phyloP scores from a whole-genome alignment of 2,113 vertebrate genomes.

The Oophaga pumilio region DNA sequence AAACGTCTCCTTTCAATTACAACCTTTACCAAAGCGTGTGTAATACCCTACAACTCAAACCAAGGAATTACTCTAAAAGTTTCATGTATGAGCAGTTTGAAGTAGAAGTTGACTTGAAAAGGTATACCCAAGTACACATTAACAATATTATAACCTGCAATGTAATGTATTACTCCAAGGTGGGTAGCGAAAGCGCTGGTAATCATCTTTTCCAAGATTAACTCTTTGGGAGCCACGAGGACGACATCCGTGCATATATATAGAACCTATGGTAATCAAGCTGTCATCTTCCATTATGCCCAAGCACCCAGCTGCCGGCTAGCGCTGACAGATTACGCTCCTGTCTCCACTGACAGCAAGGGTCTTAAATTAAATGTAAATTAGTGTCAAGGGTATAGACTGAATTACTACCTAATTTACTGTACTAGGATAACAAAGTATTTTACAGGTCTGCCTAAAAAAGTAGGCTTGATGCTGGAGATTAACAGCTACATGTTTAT shows the following conservation, averaged over 20 bases:
- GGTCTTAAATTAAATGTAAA: conserved; percentile 44
- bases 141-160: background rate
- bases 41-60: background rate
- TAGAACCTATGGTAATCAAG: conserved; percentile 14
- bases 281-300: conserved; percentile 40
- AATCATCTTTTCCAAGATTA: conserved; percentile 25
- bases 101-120: background rate
- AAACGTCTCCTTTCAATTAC: background rate
- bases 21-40: background rate
- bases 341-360: conserved; percentile 23
- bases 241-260: background rate
- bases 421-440: conserved; percentile 44
- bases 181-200: background rate
- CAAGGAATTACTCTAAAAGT: background rate
- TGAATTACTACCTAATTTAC: conserved; percentile 44
- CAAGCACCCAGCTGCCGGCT: conserved; percentile 22
- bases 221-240: background rate
- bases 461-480: conserved; percentile 22
- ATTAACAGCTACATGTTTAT: conserved; percentile 52
- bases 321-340: conserved; percentile 16
- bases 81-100: background rate
- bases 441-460: conserved; percentile 26
- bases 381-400: conserved; percentile 25
- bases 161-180: conserved; percentile 10
- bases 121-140: conserved; percentile 15